Evolutionary conservation across 2,888 invertebrate species (phyloP).

Genomic region (Lordiphosa andalusiaca): DNA sequence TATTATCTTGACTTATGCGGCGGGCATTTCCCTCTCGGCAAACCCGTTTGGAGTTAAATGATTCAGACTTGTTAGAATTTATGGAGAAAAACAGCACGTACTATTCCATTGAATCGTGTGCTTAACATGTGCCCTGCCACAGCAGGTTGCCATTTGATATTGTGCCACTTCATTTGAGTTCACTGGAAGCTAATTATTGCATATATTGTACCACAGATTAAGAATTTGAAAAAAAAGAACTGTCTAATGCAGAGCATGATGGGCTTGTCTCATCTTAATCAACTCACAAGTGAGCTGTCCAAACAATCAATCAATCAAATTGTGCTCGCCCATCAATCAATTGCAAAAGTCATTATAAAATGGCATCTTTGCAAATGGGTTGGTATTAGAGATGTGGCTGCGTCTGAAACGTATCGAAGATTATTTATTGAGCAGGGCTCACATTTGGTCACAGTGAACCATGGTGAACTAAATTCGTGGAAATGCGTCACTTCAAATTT

Average conservation of each 20-base stretch:
- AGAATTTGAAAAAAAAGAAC: conserved; percentile 7
- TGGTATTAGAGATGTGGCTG: conserved; percentile 18
- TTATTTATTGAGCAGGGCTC: too few relatives aligned
- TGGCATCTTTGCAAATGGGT: conserved; percentile 16
- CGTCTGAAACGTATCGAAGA: too few relatives aligned
- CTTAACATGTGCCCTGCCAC: too few relatives aligned
- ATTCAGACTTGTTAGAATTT: conserved; percentile 1
- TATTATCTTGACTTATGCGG: conserved; percentile 19
- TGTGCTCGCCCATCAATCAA: conserved; percentile 39
- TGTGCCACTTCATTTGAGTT: not conserved
- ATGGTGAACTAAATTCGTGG: too few relatives aligned
- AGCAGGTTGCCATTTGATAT: conserved; percentile 2
- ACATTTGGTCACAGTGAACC: too few relatives aligned
- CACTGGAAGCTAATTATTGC: conserved; percentile 26
- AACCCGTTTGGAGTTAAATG: not conserved
- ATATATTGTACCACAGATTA: conserved; percentile 15
- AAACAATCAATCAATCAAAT: conserved; percentile 42
- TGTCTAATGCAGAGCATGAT: conserved; percentile 23
- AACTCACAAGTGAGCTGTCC: conserved; percentile 26
- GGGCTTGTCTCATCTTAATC: conserved; percentile 30
- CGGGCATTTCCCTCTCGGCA: not conserved
- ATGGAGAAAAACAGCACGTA: not conserved
- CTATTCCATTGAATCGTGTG: too few relatives aligned
- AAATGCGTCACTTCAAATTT: too few relatives aligned
- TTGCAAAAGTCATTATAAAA: conserved; percentile 39